Evolutionary conservation across 2,113 vertebrate genomes (phyloP).

Genomic region (Hemichromis elongatus): DNA sequence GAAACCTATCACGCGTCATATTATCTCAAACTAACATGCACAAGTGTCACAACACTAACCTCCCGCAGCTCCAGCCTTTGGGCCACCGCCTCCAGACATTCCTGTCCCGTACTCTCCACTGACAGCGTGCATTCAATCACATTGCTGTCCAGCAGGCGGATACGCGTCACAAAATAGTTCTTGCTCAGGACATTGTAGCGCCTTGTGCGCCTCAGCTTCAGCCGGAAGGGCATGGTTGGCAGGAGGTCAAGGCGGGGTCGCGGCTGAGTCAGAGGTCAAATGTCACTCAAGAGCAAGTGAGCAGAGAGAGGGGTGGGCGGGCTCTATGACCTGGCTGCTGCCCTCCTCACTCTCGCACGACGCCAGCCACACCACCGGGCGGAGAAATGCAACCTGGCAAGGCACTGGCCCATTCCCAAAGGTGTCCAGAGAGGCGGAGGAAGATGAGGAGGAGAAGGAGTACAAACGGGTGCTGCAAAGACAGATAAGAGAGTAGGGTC

Average conservation of each 20-base stretch:
- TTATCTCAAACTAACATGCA: not conserved
- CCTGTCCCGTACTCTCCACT: constrained; percentile 93
- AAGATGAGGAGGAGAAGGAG: constrained; percentile 6
- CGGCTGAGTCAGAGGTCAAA: constrained; percentile 54
- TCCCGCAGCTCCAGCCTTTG: constrained; percentile 93
- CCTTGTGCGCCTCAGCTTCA: constrained; percentile 88
- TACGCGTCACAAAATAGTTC: constrained; percentile 95
- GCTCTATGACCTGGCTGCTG: constrained; percentile 42
- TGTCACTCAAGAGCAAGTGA: constrained; percentile 34
- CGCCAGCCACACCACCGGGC: constrained; percentile 57
- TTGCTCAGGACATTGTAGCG: constrained; percentile 97
- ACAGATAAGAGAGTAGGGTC: not conserved
- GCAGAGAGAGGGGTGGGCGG: constrained; percentile 22
- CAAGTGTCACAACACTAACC: constrained; percentile 66
- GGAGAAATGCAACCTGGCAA: constrained; percentile 68
- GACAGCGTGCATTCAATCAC: constrained; percentile 93
- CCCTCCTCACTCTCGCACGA: constrained; percentile 60
- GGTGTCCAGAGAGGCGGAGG: constrained; percentile 46
- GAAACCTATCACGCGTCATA: not conserved
- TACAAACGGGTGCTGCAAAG: constrained; percentile 23
- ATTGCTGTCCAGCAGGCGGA: constrained; percentile 87
- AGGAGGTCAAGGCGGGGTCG: constrained; percentile 5
- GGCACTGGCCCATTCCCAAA: constrained; percentile 73
- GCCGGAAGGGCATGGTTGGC: constrained; percentile 89
- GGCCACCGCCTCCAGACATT: constrained; percentile 93